These are phyloP conservation scores for Siphamia tubifer DNA, from an alignment of 2,113 vertebrate species.

Conservation along the genomic window DNA sequence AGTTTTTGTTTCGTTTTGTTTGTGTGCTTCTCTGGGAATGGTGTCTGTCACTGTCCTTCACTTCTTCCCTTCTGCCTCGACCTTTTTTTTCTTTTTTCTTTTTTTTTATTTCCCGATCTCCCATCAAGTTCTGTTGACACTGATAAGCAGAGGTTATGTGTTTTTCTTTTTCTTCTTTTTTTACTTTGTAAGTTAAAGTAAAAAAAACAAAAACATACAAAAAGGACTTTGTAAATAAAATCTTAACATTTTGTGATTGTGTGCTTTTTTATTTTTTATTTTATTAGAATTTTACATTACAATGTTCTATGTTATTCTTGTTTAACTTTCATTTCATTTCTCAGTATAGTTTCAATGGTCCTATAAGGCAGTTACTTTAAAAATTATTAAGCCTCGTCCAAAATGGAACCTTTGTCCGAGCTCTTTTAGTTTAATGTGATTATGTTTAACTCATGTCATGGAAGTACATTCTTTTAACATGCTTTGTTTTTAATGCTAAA, in stretches of 20 bases:
- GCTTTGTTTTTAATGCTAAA: too few relatives aligned
- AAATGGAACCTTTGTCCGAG: too few relatives aligned
- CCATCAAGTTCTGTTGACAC: slow-evolving; percentile 1
- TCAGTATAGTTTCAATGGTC: too few relatives aligned
- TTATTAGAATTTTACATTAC: too few relatives aligned
- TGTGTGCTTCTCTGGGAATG: background rate
- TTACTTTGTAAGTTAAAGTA: slow-evolving; percentile 83
- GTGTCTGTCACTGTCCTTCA: background rate
- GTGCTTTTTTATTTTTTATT: background rate
- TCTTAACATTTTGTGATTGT: slow-evolving; percentile 87
- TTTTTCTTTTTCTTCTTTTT: slow-evolving; percentile 75
- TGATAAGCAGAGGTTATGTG: slow-evolving; percentile 21
- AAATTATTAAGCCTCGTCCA: too few relatives aligned
- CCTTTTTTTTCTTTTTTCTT: background rate
- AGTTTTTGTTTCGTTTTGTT: slow-evolving; percentile 47
- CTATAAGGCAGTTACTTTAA: too few relatives aligned
- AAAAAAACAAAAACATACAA: slow-evolving; percentile 52
- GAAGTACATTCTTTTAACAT: too few relatives aligned
- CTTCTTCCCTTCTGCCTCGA: background rate
- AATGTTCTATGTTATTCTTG: too few relatives aligned
- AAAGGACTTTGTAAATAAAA: slow-evolving; percentile 92
- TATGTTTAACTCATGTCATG: too few relatives aligned
- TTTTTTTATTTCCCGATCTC: background rate
- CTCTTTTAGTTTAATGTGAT: too few relatives aligned
- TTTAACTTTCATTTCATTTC: too few relatives aligned